These are phyloP conservation scores for Eurystomus gularis DNA, from an alignment of 2,113 vertebrate genomes.

Conservation along the genomic window DNA sequence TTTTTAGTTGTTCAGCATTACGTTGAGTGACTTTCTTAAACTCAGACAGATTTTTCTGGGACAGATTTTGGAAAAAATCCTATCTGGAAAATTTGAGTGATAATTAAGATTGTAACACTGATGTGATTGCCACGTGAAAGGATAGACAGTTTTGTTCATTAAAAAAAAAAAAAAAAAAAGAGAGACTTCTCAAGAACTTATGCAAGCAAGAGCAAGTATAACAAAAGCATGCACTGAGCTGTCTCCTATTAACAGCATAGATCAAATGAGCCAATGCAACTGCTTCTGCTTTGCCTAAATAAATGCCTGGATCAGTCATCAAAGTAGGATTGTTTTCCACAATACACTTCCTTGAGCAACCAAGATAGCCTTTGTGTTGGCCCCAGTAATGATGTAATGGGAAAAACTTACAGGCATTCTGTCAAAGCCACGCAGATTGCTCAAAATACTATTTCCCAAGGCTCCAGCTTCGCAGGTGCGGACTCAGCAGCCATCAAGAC, in stretches of 20 bases:
- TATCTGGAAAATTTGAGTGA: background rate
- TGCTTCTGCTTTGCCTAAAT: conserved; percentile 63
- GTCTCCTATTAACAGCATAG: conserved; percentile 42
- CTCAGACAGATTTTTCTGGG: background rate
- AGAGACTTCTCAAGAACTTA: background rate
- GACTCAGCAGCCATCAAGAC: conserved; percentile 67
- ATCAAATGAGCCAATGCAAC: conserved; percentile 60
- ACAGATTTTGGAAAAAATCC: background rate
- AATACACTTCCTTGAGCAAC: conserved; percentile 62
- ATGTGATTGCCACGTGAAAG: background rate
- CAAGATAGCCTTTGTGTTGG: conserved; percentile 63
- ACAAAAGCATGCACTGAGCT: conserved; percentile 54
- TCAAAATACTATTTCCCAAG: conserved; percentile 67
- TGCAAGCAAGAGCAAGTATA: conserved; percentile 61
- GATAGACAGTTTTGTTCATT: background rate
- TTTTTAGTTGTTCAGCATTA: background rate
- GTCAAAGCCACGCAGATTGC: conserved; percentile 71
- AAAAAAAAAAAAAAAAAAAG: background rate
- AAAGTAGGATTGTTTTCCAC: conserved; percentile 65
- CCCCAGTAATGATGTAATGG: conserved; percentile 75
- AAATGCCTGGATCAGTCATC: conserved; percentile 67
- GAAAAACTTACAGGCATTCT: conserved; percentile 71
- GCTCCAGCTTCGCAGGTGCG: conserved; percentile 83
- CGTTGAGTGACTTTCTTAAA: background rate
- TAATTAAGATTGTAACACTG: conserved; percentile 22